These are phyloP conservation scores for Drosophila aff. DNA, from an alignment of 1,140 invertebrate genomes.

Conservation along the genomic window DNA sequence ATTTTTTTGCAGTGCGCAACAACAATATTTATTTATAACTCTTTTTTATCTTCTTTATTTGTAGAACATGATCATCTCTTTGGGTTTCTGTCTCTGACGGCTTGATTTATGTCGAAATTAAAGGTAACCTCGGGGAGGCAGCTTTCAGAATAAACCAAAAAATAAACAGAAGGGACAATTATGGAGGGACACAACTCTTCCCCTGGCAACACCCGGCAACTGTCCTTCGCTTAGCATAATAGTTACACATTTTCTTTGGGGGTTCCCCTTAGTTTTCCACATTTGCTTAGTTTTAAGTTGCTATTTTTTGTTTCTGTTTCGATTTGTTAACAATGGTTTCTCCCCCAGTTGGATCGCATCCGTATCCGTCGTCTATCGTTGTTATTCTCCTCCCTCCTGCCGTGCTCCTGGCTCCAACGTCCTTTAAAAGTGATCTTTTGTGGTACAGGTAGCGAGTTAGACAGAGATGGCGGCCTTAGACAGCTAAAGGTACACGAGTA, in stretches of 20 bases:
- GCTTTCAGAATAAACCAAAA: background rate
- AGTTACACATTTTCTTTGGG: slow-evolving; percentile 23
- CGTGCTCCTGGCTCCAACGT: background rate
- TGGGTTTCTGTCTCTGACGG: slow-evolving; percentile 7
- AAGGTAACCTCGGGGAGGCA: background rate
- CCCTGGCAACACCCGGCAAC: slow-evolving; percentile 1
- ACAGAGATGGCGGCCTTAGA: slow-evolving; percentile 40
- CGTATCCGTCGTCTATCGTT: slow-evolving; percentile 31
- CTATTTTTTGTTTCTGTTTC: slow-evolving; percentile 6
- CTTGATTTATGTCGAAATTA: background rate
- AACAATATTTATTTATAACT: slow-evolving; percentile 16
- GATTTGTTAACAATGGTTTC: slow-evolving; percentile 47
- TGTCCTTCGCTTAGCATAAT: slow-evolving; percentile 33
- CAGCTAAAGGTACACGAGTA: slow-evolving; percentile 49
- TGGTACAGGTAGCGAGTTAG: slow-evolving; percentile 31
- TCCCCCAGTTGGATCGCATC: slow-evolving; percentile 11
- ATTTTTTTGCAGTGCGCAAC: slow-evolving; percentile 26
- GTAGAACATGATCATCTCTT: slow-evolving; percentile 1
- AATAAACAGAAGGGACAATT: background rate
- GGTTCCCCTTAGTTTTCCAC: background rate
- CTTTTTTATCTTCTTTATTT: background rate
- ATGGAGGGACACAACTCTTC: background rate
- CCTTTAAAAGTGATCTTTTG: slow-evolving; percentile 9
- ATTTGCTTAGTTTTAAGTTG: slow-evolving; percentile 8
- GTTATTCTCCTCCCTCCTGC: slow-evolving; percentile 1